These are phyloP conservation scores for Brachypteracias leptosomus DNA, from an alignment of 2,113 vertebrate species.

Conservation along the genomic window DNA sequence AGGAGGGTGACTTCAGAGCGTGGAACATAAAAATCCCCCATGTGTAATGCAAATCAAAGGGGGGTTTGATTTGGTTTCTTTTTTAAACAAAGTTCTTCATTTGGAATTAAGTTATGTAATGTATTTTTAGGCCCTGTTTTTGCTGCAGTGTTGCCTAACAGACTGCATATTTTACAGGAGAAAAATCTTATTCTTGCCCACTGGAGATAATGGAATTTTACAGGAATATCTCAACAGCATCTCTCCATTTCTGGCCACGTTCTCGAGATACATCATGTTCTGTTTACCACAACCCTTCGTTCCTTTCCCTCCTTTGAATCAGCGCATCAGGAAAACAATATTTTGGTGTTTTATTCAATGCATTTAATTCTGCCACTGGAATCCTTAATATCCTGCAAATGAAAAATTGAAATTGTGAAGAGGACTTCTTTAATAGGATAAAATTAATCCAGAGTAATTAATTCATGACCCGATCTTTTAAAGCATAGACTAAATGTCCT, in stretches of 20 bases:
- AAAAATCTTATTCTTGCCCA: not conserved
- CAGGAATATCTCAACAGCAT: not conserved
- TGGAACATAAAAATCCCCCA: not conserved
- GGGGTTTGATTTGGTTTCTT: not conserved
- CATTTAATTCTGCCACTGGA: not conserved
- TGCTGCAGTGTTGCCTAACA: not conserved
- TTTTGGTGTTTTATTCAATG: not conserved
- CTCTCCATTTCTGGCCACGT: not conserved
- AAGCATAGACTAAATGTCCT: not conserved
- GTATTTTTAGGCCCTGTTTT: not conserved
- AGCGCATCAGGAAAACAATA: not conserved
- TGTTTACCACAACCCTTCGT: not conserved
- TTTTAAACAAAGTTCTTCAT: not conserved
- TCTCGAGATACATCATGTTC: not conserved
- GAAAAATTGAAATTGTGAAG: not conserved
- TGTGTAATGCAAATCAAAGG: not conserved
- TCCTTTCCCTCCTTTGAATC: not conserved
- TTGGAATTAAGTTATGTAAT: not conserved
- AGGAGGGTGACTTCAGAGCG: not conserved
- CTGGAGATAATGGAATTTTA: constrained; percentile 21
- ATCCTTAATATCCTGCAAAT: constrained; percentile 1
- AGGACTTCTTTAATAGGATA: not conserved
- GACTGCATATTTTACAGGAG: not conserved
- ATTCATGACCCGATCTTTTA: constrained; percentile 25
- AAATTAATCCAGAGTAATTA: constrained; percentile 41